phyloP scores from a whole-genome alignment of 2,888 invertebrate species.

The Gymnoscelis rufifasciata region DNA sequence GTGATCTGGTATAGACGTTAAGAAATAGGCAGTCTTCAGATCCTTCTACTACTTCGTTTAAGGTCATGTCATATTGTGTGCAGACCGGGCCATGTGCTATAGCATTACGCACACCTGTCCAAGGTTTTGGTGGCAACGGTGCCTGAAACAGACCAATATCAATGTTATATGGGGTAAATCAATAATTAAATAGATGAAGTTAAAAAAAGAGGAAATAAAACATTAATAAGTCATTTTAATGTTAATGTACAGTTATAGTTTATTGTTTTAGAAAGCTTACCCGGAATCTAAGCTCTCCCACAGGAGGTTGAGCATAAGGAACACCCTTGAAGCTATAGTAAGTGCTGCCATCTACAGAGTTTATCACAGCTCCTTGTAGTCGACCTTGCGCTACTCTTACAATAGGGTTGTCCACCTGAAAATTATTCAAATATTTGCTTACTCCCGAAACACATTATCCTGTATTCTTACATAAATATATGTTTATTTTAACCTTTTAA shows the following conservation, averaged over 20 bases:
- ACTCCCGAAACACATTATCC: no score
- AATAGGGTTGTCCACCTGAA: conserved; percentile 38
- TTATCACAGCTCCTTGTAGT: conserved; percentile 42
- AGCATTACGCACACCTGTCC: conserved; percentile 54
- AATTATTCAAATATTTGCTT: conserved; percentile 3
- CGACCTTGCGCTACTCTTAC: conserved; percentile 48
- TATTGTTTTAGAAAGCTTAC: conserved; percentile 24
- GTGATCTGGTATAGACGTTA: conserved; percentile 47
- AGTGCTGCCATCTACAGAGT: conserved; percentile 38
- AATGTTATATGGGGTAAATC: not conserved
- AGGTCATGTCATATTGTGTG: conserved; percentile 49
- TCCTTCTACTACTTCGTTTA: conserved; percentile 38
- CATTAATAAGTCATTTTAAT: no score
- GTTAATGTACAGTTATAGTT: no score
- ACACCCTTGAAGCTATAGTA: conserved; percentile 49
- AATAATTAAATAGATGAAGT: no score
- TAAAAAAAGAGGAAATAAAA: no score
- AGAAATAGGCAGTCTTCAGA: conserved; percentile 58
- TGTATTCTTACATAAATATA: no score
- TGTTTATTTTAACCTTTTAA: no score
- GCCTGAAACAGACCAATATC: no score
- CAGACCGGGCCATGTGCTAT: conserved; percentile 52
- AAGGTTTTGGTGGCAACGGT: conserved; percentile 46
- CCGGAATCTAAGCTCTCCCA: conserved; percentile 61
- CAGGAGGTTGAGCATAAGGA: conserved; percentile 64